Evolutionary conservation across 2,797 vertebrate genomes (phyloP), one percentile per base, ranked within the genome.

Genomic region (Petrocephalus sullivani): DNA sequence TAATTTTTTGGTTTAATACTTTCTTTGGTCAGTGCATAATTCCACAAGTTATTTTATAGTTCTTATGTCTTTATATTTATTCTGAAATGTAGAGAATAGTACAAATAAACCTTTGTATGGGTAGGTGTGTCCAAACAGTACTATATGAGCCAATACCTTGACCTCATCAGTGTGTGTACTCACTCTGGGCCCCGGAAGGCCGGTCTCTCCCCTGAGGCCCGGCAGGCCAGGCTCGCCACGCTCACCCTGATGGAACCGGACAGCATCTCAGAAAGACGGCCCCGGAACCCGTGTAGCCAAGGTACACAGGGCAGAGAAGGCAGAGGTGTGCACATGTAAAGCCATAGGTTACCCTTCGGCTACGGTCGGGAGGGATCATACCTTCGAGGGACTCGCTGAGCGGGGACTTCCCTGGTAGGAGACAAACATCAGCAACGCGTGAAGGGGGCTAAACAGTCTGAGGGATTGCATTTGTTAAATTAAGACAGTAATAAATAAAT

Each of bases 401-500:
- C 97, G 97, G 78, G 96, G 97, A 86, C 93, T 94, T 88, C 97
- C 97, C 97, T 98, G 91, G 9, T 33, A 86, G 56, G 4, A 86
- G 33, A 51, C 81, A 83, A 12, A 78, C 71, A 37, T 33, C 16
- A 33, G 14, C 54, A 58, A 37, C 12, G 10, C 23, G 81, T 49
- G 2, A 53, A 12, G 19, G 19, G 81, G 81, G 4, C 8, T 54
- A 83, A 21, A 23, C 46, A 21, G n/a, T 85, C n/a, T 53, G 28
- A 58, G 21, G 84, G 1, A 84, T 0, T 10, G 64, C 5, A 28
- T 37, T 49, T n/a, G 33, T 12, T 49, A 7, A 64, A 53, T 19
- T 2, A 53, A 41, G n/a, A 37, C 12, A 37, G 2, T 49, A 33
- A 21, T 53, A 64, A 12, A n/a, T 88, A 57, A 12, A 54, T 12